Evolutionary conservation across 1,140 invertebrate genomes (phyloP), one percentile per base, ranked within the genome.

Genomic region (Protaetia brevitarsis): DNA sequence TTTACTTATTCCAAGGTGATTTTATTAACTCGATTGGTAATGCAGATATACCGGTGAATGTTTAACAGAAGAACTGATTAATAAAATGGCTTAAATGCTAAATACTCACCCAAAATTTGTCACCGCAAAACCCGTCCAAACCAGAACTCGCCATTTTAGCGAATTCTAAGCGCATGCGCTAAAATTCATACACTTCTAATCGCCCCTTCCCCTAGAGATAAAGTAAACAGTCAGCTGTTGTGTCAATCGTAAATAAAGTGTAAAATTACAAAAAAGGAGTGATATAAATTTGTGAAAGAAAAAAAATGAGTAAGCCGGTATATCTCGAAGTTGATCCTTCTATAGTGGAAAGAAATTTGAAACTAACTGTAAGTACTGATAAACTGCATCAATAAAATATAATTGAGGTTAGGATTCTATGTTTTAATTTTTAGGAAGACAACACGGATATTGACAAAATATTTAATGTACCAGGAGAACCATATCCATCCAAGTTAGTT

Each of bases 81-180:
- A 23, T 7, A 51, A 51, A 51, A 23, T 23, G 26, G 2, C 36
- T 45, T 51, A 30, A 19, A 23, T 28, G 72, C 75, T 64, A 73
- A 72, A 71, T 72, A 81, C 82, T 84, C 79, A 86, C 86, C 86
- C 86, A 87, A 80, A 87, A 87, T 68, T 75, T 75, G 34, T 82
- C 83, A 23, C 85, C 85, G 68, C 86, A 87, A 79, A 85, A 87
- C 63, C 80, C 76, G 77, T 86, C 84, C 82, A 87, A 81, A 6
- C 34, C 31, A 31, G 62, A 64, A 62, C 37, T 65, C 66, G 63
- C 66, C 66, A 68, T 68, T 68, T 66, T 29, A 34, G 11, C 8
- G n/a, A 41, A 27, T 27, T 30, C 19, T 36, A 16, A 3, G 16
- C 63, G 45, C 63, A 58, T 58, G 63, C 63, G 63, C 10, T 13